phyloP scores from a whole-genome alignment of 2,888 invertebrate species.

The Drepana falcataria region DNA sequence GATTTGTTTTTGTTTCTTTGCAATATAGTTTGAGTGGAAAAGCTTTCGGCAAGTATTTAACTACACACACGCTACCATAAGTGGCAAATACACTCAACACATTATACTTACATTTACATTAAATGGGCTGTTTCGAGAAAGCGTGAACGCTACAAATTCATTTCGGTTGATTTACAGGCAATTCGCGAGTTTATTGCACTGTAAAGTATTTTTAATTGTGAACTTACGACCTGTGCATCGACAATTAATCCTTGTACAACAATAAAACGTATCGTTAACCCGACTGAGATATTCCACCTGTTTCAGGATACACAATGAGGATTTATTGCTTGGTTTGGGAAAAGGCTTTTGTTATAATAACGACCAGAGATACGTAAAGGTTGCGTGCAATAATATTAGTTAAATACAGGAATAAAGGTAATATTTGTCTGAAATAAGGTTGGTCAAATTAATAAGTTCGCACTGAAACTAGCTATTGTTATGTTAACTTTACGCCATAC shows the following conservation, averaged over 20 bases:
- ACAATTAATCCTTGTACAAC: constrained; percentile 40
- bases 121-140: constrained; percentile 17
- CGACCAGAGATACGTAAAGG: too few relatives aligned
- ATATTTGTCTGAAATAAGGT: too few relatives aligned
- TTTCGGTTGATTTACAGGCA: constrained; percentile 42
- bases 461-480: too few relatives aligned
- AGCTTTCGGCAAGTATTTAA: too few relatives aligned
- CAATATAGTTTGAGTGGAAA: too few relatives aligned
- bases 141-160: constrained; percentile 33
- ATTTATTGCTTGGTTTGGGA: background rate
- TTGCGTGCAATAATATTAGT: too few relatives aligned
- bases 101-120: background rate
- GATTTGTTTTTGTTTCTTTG: too few relatives aligned
- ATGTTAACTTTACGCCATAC: too few relatives aligned
- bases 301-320: constrained; percentile 8
- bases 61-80: background rate
- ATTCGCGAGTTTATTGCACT: constrained; percentile 46
- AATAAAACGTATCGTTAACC: constrained; percentile 33
- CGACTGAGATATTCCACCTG: constrained; percentile 23
- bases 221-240: constrained; percentile 40
- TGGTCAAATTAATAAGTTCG: too few relatives aligned
- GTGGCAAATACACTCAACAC: background rate
- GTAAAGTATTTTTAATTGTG: constrained; percentile 57
- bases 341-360: background rate
- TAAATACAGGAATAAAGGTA: too few relatives aligned